phyloP scores from a whole-genome alignment of 2,113 vertebrate species.

The Sinocyclocheilus anophthalmus region DNA sequence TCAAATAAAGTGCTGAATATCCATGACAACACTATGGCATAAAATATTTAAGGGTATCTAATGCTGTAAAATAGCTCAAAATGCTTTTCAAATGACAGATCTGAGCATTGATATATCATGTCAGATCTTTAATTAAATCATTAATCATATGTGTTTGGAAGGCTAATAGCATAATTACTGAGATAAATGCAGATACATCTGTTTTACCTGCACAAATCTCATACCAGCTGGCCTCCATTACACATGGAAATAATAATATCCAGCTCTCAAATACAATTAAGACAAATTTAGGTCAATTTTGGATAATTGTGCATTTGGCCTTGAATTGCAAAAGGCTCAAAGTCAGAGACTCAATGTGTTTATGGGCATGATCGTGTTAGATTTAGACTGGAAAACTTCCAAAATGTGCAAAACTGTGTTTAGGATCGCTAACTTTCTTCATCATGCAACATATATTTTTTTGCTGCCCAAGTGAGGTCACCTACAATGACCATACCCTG shows the following conservation, averaged over 20 bases:
- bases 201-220: too few species aligned
- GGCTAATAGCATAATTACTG: too few species aligned
- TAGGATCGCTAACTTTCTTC: too few species aligned
- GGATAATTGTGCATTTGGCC: background rate
- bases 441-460: background rate
- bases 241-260: background rate
- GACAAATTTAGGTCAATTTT: too few species aligned
- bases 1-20: background rate
- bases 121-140: background rate
- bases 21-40: too few species aligned
- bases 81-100: background rate
- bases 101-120: background rate
- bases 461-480: constrained; percentile 2
- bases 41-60: too few species aligned
- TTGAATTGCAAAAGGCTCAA: background rate
- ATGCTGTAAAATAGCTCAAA: background rate
- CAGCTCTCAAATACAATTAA: background rate
- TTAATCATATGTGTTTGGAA: too few species aligned
- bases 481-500: constrained; percentile 40
- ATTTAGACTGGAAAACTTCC: background rate
- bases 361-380: background rate
- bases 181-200: too few species aligned
- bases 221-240: too few species aligned
- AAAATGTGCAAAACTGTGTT: background rate
- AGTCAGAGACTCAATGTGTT: background rate